A percentile compares a stretch with the other conserved stretches of the same genome.
phyloP scores from a whole-genome alignment of 2,888 invertebrate species.

The Lypha dubia region DNA sequence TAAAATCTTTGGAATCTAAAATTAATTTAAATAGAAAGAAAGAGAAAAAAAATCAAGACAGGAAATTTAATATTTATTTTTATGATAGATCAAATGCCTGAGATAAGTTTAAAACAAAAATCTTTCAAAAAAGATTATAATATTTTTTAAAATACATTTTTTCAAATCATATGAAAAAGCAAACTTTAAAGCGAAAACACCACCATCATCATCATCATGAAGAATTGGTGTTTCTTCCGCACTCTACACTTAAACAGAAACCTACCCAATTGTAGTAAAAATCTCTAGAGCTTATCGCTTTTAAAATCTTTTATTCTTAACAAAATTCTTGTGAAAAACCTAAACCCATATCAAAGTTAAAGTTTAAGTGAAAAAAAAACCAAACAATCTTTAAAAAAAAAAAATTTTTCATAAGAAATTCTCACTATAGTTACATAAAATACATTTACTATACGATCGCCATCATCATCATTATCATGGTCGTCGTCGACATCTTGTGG shows the following conservation, averaged over 20 bases:
- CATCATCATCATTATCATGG: too few relatives aligned
- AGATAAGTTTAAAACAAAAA: constrained; percentile 49
- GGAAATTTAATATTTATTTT: constrained; percentile 49
- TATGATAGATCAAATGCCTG: constrained; percentile 21
- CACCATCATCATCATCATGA: background rate
- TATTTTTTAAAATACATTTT: constrained; percentile 32
- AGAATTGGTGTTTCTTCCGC: constrained; percentile 16
- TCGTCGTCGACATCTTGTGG: constrained; percentile 66
- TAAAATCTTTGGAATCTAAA: constrained; percentile 82
- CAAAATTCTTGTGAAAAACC: constrained; percentile 74
- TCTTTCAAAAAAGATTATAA: constrained; percentile 45
- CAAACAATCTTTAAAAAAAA: constrained; percentile 60
- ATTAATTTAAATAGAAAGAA: constrained; percentile 33
- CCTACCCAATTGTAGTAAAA: constrained; percentile 67
- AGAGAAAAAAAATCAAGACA: constrained; percentile 41
- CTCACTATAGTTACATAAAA: constrained; percentile 69
- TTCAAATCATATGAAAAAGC: constrained; percentile 41
- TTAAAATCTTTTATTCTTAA: constrained; percentile 67
- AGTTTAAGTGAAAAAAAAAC: constrained; percentile 39
- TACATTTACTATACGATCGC: constrained; percentile 47
- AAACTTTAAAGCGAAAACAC: background rate
- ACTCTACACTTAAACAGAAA: constrained; percentile 39
- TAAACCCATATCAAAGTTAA: constrained; percentile 75
- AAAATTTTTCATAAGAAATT: constrained; percentile 69
- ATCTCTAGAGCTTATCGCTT: constrained; percentile 67